phyloP scores from a whole-genome alignment of 2,888 invertebrate genomes.

The Entomobrya proxima region DNA sequence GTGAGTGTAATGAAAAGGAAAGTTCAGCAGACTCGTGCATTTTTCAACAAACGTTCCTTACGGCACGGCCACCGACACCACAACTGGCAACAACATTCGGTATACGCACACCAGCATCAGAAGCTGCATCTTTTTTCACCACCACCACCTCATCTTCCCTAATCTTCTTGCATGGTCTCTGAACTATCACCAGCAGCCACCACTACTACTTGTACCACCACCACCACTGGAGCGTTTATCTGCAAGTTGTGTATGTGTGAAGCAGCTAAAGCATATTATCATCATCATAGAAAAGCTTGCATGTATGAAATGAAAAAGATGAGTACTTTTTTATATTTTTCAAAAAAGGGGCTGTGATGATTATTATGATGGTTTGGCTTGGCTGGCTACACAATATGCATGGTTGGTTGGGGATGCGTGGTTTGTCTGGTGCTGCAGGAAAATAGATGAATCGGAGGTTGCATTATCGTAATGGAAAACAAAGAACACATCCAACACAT shows the following conservation, averaged over 20 bases:
- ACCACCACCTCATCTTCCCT: neutral
- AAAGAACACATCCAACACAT: no score
- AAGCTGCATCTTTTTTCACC: no score
- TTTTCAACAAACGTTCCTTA: neutral
- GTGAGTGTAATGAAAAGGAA: neutral
- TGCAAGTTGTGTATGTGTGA: no score
- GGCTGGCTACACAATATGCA: neutral
- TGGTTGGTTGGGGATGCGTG: neutral
- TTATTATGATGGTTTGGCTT: conserved; percentile 3
- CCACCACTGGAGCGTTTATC: conserved; percentile 40
- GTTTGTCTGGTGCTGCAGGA: neutral
- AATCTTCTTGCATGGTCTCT: neutral
- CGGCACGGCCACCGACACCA: conserved; percentile 50
- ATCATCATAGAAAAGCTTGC: no score
- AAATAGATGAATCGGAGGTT: conserved; percentile 11
- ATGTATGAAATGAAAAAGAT: neutral
- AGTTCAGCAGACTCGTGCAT: neutral
- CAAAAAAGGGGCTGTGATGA: neutral
- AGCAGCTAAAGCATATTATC: neutral
- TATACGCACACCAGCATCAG: neutral
- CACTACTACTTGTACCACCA: neutral
- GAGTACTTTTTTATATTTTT: neutral
- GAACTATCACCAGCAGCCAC: neutral
- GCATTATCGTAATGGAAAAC: neutral
- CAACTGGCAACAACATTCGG: neutral